Conservation (phyloP, 1,140 invertebrate genomes). For the Pogonognathellus flavescens region DNA sequence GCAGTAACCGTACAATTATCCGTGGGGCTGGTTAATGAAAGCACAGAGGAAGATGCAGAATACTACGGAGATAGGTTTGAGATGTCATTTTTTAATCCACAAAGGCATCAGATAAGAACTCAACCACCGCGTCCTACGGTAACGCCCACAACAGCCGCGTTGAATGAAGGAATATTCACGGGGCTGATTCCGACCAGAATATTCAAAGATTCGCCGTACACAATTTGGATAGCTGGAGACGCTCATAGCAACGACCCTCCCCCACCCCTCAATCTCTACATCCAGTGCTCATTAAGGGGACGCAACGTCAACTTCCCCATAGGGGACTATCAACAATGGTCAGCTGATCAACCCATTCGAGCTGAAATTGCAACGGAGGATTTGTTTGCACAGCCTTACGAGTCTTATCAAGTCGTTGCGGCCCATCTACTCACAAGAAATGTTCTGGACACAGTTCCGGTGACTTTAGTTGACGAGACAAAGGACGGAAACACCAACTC, state of each 20-base stretch:
- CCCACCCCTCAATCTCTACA: neutral
- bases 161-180: no score
- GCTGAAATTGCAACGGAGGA: neutral
- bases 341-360: neutral
- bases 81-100: no score
- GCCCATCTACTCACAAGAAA: neutral
- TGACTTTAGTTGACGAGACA: neutral
- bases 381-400: neutral
- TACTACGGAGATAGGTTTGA: no score
- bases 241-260: neutral
- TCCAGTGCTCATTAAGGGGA: neutral
- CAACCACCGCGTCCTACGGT: no score
- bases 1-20: no score
- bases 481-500: neutral
- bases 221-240: neutral
- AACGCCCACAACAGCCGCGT: no score
- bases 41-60: no score
- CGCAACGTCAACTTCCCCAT: neutral
- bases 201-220: neutral
- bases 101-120: no score
- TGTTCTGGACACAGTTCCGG: neutral
- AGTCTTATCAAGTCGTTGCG: neutral
- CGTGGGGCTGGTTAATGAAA: no score
- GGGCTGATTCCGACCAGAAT: neutral
- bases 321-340: neutral